These are phyloP conservation scores for Petroica traversi DNA, from an alignment of 2,113 vertebrate species.

Conservation along the genomic window DNA sequence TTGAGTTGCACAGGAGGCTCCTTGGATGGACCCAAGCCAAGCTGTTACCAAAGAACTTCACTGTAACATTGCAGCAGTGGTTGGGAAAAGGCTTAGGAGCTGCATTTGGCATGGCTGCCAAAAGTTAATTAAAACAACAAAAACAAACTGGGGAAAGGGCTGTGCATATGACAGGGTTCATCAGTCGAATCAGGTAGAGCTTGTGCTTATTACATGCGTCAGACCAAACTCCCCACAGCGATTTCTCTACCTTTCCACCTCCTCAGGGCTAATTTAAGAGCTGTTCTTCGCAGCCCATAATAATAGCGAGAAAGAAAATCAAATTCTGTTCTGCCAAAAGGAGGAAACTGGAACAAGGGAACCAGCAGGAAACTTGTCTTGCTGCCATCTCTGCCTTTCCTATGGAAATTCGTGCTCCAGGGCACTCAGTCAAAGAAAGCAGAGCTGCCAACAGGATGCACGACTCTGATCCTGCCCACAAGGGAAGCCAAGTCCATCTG, in stretches of 20 bases:
- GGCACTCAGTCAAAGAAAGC: background rate
- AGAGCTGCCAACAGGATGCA: background rate
- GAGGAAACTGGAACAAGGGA: background rate
- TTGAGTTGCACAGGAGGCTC: background rate
- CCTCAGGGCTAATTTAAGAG: slow-evolving; percentile 41
- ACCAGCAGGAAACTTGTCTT: background rate
- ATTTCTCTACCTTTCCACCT: background rate
- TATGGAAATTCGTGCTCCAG: background rate
- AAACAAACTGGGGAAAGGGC: background rate
- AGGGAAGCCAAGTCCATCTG: background rate
- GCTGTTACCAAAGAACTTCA: background rate
- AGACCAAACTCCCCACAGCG: background rate
- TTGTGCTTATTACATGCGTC: background rate
- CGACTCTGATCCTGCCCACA: rapidly evolving
- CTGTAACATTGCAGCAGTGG: background rate
- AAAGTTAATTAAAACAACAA: slow-evolving; percentile 24
- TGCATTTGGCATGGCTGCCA: background rate
- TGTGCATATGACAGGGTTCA: background rate
- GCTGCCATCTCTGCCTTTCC: slow-evolving; percentile 3
- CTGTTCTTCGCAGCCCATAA: background rate
- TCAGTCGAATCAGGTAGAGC: background rate
- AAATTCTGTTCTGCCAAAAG: background rate
- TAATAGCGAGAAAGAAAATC: background rate
- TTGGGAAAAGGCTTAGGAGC: background rate
- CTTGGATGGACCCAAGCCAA: rapidly evolving